Base-by-base conservation (phyloP, 2,888 invertebrate species). In the Monochamus alternatus region DNA sequence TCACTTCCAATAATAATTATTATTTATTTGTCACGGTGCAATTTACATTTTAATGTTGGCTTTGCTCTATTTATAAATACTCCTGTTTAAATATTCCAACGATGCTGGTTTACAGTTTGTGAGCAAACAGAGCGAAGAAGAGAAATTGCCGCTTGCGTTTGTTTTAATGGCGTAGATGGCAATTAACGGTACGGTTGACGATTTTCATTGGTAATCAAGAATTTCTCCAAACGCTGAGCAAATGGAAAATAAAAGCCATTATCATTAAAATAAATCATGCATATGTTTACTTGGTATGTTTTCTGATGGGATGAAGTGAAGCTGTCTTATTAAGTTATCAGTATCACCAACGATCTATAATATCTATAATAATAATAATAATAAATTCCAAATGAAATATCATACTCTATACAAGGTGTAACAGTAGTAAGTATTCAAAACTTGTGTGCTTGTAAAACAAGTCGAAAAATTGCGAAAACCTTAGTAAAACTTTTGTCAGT, bases 11-110 rank as follows among this genome's bases (percentile, higher is more conserved):
- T 55, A 55, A 66, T 44, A 66, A 52, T 64, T 62, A 62, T 55
- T 63, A 52, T 74, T 60, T 10, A 67, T 58, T 73, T 63, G 55
- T n/a, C 55, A 55, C n/a, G 55, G 55, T 55, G 55, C 14, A n/a
- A 55, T 55, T 55, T 55, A 55, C 55, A 55, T 55, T 55, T 55
- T 14, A 55, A 14, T 55, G 55, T 14, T n/a, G 55, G 14, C 55
- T 55, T 51, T 55, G 55, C n/a, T 55, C 55, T 55, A 14, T 55
- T 55, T 55, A 55, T 55, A 14, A 12, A 55, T 55, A 22, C 14
- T 14, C 5, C n/a, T 55, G 38, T 22, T n/a, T 55, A 55, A 4
- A 22, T 12, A 7, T 55, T 55, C n/a, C 55, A 22, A n/a, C 7
- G 14, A 14, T 22, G 22, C 55, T 5, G 55, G 22, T 22, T 14